phyloP scores from a whole-genome alignment of 1,140 invertebrate species.

The Zaprionus ghesquierei region DNA sequence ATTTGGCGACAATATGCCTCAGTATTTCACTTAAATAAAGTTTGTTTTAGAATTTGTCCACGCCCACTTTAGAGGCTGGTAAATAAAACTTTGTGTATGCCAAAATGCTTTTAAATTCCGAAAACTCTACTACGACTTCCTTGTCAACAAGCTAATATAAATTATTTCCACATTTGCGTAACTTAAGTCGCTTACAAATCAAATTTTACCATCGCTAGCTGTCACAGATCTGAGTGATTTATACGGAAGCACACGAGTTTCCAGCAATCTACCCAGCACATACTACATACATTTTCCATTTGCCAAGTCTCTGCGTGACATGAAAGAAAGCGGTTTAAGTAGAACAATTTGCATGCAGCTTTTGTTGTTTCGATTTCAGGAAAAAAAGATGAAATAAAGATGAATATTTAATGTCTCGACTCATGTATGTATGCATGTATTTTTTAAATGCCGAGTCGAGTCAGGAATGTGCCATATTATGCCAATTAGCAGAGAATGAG shows the following conservation, averaged over 20 bases:
- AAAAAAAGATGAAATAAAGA: neutral
- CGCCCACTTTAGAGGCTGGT: too few species aligned
- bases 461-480: constrained; percentile 2
- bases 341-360: neutral
- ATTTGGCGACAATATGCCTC: neutral
- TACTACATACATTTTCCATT: neutral
- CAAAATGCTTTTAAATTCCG: too few species aligned
- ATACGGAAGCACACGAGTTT: neutral
- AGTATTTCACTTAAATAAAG: neutral
- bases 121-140: too few species aligned
- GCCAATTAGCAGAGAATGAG: neutral
- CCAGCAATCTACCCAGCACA: neutral
- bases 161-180: too few species aligned
- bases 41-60: neutral
- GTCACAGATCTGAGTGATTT: neutral
- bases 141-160: too few species aligned
- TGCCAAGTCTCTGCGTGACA: neutral
- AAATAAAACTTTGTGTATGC: too few species aligned
- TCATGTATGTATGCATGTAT: neutral
- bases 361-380: neutral
- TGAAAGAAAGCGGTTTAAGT: neutral
- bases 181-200: neutral
- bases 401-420: neutral
- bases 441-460: neutral
- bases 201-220: neutral